Evolutionary conservation across 2,797 vertebrate genomes (phyloP), one percentile per base, ranked within the genome.

Genomic region (Leucoraja ocellata): DNA sequence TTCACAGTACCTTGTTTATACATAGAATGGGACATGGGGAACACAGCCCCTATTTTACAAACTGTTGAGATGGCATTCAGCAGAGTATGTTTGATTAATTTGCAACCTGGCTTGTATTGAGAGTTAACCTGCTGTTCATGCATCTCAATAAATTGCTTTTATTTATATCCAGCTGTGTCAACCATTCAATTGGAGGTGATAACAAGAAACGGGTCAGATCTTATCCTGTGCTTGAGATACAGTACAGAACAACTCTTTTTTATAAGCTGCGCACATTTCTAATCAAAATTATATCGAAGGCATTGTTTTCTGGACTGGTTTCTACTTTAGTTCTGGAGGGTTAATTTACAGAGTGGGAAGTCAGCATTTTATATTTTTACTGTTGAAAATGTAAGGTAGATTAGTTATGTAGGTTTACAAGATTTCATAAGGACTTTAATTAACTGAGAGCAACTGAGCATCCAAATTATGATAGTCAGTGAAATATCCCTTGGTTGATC

Each of bases 81-180:
- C n/a, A 65, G 4, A 88, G n/a, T 32, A 65, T 21, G 65, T 32
- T 16, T 65, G 58, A 65, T 9, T 88, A 88, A 88, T 65, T 88
- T 88, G 61, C n/a, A 88, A 63, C 14, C 65, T 88, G 14, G 84
- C 16, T 88, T 88, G 61, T 18, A 88, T 14, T 88, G 84, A 32
- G 14, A 65, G 61, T 88, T 88, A 88, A 65, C 84, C 61, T 65
- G 84, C 61, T 32, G 61, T 65, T 65, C 28, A 16, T 65, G 61
- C 61, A 65, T 65, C 61, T 65, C 61, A 88, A 65, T 65, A 65
- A 88, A 88, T 88, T 88, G 61, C 23, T 32, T 86, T n/a, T 86
- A 28, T 65, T 88, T 88, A 65, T 65, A 88, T 65, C 61, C 61
- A 65, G 84, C 84, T 88, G 61, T 65, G 84, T 65, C 61, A 88